Evolutionary conservation across 2,888 invertebrate genomes (phyloP).

Genomic region (Cataglyphis albicans): DNA sequence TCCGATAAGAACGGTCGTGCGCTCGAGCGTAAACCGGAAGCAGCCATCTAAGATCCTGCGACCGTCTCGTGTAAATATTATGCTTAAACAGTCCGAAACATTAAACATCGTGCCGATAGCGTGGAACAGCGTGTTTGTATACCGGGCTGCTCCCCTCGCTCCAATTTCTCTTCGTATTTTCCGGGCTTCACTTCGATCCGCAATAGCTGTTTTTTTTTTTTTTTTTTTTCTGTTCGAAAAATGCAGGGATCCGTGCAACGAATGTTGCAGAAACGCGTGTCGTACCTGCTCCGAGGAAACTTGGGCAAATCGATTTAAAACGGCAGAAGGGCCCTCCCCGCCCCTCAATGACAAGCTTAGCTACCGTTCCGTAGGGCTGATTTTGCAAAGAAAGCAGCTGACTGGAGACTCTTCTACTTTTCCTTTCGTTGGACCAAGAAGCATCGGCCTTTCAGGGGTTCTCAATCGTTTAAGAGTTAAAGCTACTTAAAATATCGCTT

Average conservation of each 20-base stretch:
- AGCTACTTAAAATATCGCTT: background rate
- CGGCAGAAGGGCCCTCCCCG: slow-evolving; percentile 71
- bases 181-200: background rate
- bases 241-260: slow-evolving; percentile 56
- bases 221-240: slow-evolving; percentile 22
- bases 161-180: slow-evolving; percentile 38
- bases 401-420: slow-evolving; percentile 78
- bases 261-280: slow-evolving; percentile 49
- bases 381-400: slow-evolving; percentile 84
- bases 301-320: slow-evolving; percentile 84
- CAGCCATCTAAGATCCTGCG: slow-evolving; percentile 69
- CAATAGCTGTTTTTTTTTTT: slow-evolving; percentile 46
- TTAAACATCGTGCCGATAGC: slow-evolving; percentile 82
- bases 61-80: slow-evolving; percentile 80
- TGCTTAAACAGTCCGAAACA: slow-evolving; percentile 81
- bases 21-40: slow-evolving; percentile 75
- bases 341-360: slow-evolving; percentile 44
- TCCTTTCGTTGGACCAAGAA: slow-evolving; percentile 60
- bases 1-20: slow-evolving; percentile 69
- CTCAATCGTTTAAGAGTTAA: slow-evolving; percentile 70
- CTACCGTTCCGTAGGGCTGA: slow-evolving; percentile 69
- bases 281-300: slow-evolving; percentile 82
- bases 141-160: slow-evolving; percentile 54
- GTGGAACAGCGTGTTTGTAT: slow-evolving; percentile 75
- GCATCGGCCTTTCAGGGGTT: slow-evolving; percentile 71